These are phyloP conservation scores for Caenorhabditis virilis DNA, from an alignment of 2,888 invertebrate species.

Conservation along the genomic window DNA sequence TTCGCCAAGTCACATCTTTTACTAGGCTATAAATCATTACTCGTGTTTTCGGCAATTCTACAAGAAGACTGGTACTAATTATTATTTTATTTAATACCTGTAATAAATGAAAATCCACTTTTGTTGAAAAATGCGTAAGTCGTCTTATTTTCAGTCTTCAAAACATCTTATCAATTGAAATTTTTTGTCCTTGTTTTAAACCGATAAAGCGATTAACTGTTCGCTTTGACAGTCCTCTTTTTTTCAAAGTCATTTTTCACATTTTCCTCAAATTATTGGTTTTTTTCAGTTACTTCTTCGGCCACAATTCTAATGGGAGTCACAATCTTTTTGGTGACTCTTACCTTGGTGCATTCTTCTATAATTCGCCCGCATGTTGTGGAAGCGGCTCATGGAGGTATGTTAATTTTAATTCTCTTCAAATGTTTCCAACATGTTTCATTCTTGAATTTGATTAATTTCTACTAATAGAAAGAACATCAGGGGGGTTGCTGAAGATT, in stretches of 20 bases:
- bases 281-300: neutral
- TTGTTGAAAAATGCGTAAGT: conserved; percentile 1
- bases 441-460: too few relatives aligned
- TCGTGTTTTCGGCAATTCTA: conserved; percentile 13
- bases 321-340: conserved; percentile 19
- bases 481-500: conserved; percentile 19
- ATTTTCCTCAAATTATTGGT: neutral
- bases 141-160: neutral
- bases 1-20: conserved; percentile 41
- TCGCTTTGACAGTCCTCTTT: neutral
- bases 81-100: neutral
- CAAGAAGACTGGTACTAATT: too few relatives aligned
- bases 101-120: neutral
- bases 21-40: conserved; percentile 46
- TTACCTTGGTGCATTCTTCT: conserved; percentile 27
- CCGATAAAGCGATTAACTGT: too few relatives aligned
- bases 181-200: neutral
- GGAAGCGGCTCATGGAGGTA: conserved; percentile 42
- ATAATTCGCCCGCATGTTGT: conserved; percentile 34
- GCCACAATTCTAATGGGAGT: conserved; percentile 17
- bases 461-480: too few relatives aligned
- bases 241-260: conserved; percentile 8
- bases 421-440: too few relatives aligned
- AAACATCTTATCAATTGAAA: neutral
- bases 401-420: conserved; percentile 15